These are phyloP conservation scores for Acrobasis repandana DNA, from an alignment of 2,888 invertebrate species.

Conservation along the genomic window DNA sequence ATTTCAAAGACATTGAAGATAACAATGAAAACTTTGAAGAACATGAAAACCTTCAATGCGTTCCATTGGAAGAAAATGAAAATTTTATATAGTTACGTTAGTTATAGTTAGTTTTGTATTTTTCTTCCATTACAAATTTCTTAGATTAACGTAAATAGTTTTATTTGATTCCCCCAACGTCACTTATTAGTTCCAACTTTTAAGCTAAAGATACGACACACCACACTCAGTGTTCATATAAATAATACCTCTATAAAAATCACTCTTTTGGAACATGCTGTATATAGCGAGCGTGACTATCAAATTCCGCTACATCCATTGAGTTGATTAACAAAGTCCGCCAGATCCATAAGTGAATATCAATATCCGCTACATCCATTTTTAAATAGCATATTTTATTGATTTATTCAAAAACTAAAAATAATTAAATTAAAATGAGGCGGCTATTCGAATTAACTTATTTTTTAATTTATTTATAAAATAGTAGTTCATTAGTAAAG, in stretches of 20 bases:
- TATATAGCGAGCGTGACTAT: not conserved
- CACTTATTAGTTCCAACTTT: not conserved
- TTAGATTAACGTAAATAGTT: too few relatives aligned
- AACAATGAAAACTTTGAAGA: conserved; percentile 29
- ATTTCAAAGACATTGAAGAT: conserved; percentile 17
- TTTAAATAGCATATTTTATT: not conserved
- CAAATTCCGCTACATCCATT: not conserved
- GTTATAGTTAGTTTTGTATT: too few relatives aligned
- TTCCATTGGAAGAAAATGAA: conserved; percentile 28
- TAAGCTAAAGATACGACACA: too few relatives aligned
- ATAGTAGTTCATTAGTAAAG: too few relatives aligned
- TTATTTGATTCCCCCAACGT: not conserved
- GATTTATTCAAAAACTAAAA: not conserved
- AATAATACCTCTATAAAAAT: not conserved
- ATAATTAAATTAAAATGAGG: not conserved
- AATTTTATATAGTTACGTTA: conserved; percentile 23
- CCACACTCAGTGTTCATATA: too few relatives aligned
- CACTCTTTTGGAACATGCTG: not conserved
- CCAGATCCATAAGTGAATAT: not conserved
- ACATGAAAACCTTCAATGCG: conserved; percentile 27
- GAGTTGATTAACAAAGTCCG: not conserved
- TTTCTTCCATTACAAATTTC: too few relatives aligned
- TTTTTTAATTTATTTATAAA: not conserved
- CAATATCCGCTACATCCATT: not conserved
- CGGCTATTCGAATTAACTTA: not conserved